phyloP scores from a whole-genome alignment of 2,888 invertebrate genomes.

The Mesorhabditis sp. region DNA sequence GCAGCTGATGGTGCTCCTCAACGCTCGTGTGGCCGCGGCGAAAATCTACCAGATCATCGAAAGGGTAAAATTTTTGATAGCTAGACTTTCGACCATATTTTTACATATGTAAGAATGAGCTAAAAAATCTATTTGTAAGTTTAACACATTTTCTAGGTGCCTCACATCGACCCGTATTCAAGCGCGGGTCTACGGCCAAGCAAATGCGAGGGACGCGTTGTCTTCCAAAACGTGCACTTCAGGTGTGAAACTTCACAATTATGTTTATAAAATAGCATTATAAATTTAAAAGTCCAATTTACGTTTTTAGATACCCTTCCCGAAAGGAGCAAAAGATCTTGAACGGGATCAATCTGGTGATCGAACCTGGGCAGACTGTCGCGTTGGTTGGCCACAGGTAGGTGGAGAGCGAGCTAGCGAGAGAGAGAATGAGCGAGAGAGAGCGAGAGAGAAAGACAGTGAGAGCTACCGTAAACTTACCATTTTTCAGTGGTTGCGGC shows the following conservation, averaged over 20 bases:
- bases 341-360: constrained; percentile 31
- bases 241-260: constrained; percentile 41
- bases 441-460: neutral
- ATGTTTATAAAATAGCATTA: neutral
- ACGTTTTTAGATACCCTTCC: constrained; percentile 6
- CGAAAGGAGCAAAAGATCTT: constrained; percentile 22
- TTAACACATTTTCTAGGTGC: constrained; percentile 18
- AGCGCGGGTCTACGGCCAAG: constrained; percentile 25
- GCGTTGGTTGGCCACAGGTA: constrained; percentile 37
- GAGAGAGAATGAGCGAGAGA: constrained; percentile 5
- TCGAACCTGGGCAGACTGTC: constrained; percentile 40
- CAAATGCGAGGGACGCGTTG: constrained; percentile 22
- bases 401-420: neutral
- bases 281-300: neutral
- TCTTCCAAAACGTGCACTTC: constrained; percentile 48
- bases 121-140: neutral
- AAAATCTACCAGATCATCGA: constrained; percentile 36
- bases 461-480: neutral
- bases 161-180: constrained; percentile 43
- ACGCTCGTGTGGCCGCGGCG: constrained; percentile 35
- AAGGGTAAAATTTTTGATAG: constrained; percentile 18
- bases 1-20: constrained; percentile 36
- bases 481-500: constrained; percentile 31
- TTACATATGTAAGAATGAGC: neutral
- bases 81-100: neutral